A percentile compares a stretch with the other conserved stretches of the same genome.
Conservation (phyloP, 2,797 vertebrate genomes). For the Enteromius viviparus region DNA sequence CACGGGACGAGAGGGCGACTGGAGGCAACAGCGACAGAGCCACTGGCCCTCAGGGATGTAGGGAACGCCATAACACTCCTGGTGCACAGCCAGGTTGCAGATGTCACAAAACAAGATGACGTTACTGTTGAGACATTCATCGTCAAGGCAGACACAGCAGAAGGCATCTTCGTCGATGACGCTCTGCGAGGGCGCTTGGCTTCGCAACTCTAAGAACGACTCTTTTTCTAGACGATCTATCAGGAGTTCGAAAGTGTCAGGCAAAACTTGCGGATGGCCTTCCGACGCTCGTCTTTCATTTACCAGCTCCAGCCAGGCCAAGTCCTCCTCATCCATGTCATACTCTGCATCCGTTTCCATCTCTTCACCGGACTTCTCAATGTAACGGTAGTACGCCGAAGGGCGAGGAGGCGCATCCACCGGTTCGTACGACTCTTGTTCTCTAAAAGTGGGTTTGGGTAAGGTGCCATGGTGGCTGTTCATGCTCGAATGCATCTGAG, state of each 20-base stretch:
- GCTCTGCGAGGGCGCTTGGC: conserved; percentile 78
- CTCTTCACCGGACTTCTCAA: conserved; percentile 82
- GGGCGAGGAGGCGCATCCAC: conserved; percentile 76
- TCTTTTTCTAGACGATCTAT: conserved; percentile 87
- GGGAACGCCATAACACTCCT: conserved; percentile 89
- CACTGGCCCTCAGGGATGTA: conserved; percentile 90
- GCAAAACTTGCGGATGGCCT: conserved; percentile 77
- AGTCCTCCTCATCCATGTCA: conserved; percentile 89
- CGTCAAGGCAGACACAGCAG: conserved; percentile 89
- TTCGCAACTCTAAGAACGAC: conserved; percentile 82
- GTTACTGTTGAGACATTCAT: conserved; percentile 90
- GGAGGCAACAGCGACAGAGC: conserved; percentile 88
- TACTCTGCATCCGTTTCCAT: conserved; percentile 84
- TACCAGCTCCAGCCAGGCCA: conserved; percentile 87
- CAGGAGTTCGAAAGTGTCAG: conserved; percentile 85
- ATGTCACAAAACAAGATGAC: conserved; percentile 90
- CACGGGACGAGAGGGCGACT: conserved; percentile 85
- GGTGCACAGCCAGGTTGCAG: conserved; percentile 89
- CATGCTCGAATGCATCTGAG: conserved; percentile 76
- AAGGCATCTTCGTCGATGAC: conserved; percentile 85
- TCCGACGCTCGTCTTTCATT: conserved; percentile 82
- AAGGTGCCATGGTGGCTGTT: conserved; percentile 66
- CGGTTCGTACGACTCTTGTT: conserved; percentile 75
- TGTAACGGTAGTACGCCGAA: conserved; percentile 82
- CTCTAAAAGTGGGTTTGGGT: conserved; percentile 83